These are phyloP conservation scores for Nebria ingens DNA, from an alignment of 1,140 invertebrate genomes.

Conservation along the genomic window DNA sequence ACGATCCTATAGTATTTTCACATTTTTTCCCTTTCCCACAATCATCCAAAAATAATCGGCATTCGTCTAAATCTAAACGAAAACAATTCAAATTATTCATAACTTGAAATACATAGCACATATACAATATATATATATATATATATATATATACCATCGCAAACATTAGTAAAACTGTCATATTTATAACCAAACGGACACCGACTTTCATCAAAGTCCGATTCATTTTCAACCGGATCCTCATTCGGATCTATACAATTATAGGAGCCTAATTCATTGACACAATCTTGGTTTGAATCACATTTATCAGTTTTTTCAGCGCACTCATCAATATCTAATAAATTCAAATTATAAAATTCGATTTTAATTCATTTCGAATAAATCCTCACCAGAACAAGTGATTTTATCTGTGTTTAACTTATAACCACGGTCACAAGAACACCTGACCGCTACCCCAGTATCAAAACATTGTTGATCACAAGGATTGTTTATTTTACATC, in stretches of 20 bases:
- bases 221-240: constrained; percentile 14
- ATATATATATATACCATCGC: constrained; percentile 61
- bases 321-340: constrained; percentile 76
- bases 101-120: too few species aligned
- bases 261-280: constrained; percentile 28
- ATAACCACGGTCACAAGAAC: constrained; percentile 57
- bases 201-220: constrained; percentile 21
- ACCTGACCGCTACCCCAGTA: constrained; percentile 47
- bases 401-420: constrained; percentile 53
- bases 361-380: not conserved
- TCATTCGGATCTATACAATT: constrained; percentile 21
- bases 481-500: constrained; percentile 49
- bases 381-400: constrained; percentile 42
- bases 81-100: constrained; percentile 12
- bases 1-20: constrained; percentile 56
- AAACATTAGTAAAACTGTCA: constrained; percentile 46
- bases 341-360: constrained; percentile 1
- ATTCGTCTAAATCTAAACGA: constrained; percentile 57
- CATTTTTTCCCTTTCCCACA: constrained; percentile 45
- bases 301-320: constrained; percentile 47
- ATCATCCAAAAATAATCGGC: constrained; percentile 36
- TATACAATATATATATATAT: too few species aligned
- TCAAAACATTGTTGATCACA: constrained; percentile 56
- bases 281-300: constrained; percentile 24
- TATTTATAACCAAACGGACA: constrained; percentile 55